Percentiles rank a stretch among this genome's conserved stretches.
These are phyloP conservation scores for Piscicola geometra DNA, from an alignment of 2,888 invertebrate species.

Conservation along the genomic window DNA sequence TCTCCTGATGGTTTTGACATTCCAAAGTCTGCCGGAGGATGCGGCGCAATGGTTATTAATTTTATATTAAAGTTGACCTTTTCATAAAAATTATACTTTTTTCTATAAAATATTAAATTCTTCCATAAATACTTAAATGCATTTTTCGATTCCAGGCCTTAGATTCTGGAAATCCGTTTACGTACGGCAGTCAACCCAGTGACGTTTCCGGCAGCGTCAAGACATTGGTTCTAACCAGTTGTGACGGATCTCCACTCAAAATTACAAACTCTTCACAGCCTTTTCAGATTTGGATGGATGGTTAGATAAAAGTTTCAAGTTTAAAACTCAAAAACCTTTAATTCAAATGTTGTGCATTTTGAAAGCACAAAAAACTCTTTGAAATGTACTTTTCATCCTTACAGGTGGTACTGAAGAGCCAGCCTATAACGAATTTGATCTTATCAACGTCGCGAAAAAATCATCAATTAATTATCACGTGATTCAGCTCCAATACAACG, in stretches of 20 bases:
- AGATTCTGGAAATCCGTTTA: slow-evolving; percentile 42
- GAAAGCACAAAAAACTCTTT: no score
- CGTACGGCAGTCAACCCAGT: slow-evolving; percentile 39
- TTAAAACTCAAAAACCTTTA: no score
- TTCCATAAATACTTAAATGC: no score
- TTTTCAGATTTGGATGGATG: slow-evolving; percentile 46
- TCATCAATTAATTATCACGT: slow-evolving; percentile 44
- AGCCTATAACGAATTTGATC: slow-evolving; percentile 1
- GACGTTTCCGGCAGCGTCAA: slow-evolving; percentile 41
- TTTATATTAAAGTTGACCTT: no score
- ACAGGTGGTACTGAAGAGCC: slow-evolving; percentile 40
- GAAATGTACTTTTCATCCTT: neutral
- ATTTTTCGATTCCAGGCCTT: no score
- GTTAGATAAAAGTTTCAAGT: no score
- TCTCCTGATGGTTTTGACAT: slow-evolving; percentile 22
- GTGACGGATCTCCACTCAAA: slow-evolving; percentile 44
- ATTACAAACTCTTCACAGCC: slow-evolving; percentile 46
- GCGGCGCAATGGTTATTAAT: slow-evolving; percentile 35
- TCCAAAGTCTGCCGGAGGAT: slow-evolving; percentile 28
- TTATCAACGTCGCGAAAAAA: neutral
- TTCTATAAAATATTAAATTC: no score
- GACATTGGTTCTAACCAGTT: slow-evolving; percentile 40
- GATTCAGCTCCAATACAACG: slow-evolving; percentile 47
- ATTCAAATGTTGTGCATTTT: no score
- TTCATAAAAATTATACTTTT: no score